Evolutionary conservation across 2,113 vertebrate genomes (phyloP), one percentile per base, ranked within the genome.

Genomic region (Sigmodon hispidus): DNA sequence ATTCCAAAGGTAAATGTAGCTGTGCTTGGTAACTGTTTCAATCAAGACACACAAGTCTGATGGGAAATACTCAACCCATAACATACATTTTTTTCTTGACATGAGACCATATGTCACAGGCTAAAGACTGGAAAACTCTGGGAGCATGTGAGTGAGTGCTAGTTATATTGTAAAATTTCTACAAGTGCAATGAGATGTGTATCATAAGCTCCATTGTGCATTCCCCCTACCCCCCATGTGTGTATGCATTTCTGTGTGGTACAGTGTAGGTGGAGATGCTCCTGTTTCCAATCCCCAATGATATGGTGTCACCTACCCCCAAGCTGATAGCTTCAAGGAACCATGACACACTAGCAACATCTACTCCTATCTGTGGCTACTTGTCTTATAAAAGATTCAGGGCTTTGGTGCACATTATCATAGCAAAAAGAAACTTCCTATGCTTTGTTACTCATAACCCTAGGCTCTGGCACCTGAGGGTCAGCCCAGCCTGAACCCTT

Each of bases 131-230:
- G 52, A 0, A 45, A 73, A 57, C 69, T 59, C 87, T 59, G 22
- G 45, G 87, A 73, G 34, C 57, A 34, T 34, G 13, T 77, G 43
- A 24, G 61, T 73, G 31, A 21, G 12, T 59, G 22, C 40, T n/a
- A 29, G 75, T 17, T 34, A 45, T 16, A 61, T 22, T 59, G 57
- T 75, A 29, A 89, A 43, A 31, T 73, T 6, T 73, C 67, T 73
- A 19, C 40, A 75, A 52, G 36, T 45, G 17, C n/a, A 24, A 15
- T 21, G 29, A 75, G 40, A 59, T 45, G 11, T 40, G 29, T 11
- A 67, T 21, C 29, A 12, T 12, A 36, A 0, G 19, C 19, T 50
- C 43, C 29, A 13, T 0, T 24, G 19, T 22, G 5, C 17, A 2
- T 7, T 10, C 31, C 13, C 17, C 6, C n/a, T n/a, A n/a, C n/a